Evolutionary conservation across 2,797 vertebrate genomes (phyloP).

Genomic region (Microchirus variegatus): DNA sequence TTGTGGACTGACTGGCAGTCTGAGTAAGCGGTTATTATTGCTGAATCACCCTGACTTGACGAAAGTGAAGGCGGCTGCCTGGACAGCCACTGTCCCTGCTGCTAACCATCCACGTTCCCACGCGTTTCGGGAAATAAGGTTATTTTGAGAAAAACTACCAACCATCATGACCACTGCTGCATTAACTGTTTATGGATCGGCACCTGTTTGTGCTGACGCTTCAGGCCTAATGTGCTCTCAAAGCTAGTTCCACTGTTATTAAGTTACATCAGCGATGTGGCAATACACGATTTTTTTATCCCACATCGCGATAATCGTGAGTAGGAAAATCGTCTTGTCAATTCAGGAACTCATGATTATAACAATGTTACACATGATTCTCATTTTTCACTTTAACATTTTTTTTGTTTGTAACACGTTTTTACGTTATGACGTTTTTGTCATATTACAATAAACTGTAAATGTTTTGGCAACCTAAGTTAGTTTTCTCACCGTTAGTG

Average conservation of each 20-base stretch:
- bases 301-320: no score
- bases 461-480: no score
- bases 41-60: slow-evolving; percentile 87
- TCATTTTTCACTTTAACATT: no score
- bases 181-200: not conserved
- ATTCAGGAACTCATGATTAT: no score
- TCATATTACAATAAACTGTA: no score
- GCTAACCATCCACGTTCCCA: slow-evolving; percentile 52
- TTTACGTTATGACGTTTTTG: no score
- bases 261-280: not conserved
- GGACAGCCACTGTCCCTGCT: slow-evolving; percentile 42
- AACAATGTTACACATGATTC: no score
- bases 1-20: slow-evolving; percentile 35
- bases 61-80: slow-evolving; percentile 65
- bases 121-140: slow-evolving; percentile 71
- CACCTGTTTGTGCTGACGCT: not conserved
- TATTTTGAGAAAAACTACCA: slow-evolving; percentile 9
- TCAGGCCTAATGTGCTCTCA: not conserved
- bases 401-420: no score
- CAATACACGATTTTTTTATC: no score
- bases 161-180: slow-evolving; percentile 2
- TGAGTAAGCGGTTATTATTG: slow-evolving; percentile 69
- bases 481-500: no score
- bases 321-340: no score
- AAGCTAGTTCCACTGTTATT: not conserved